phyloP scores from a whole-genome alignment of 2,113 vertebrate genomes.

The Gobius niger region DNA sequence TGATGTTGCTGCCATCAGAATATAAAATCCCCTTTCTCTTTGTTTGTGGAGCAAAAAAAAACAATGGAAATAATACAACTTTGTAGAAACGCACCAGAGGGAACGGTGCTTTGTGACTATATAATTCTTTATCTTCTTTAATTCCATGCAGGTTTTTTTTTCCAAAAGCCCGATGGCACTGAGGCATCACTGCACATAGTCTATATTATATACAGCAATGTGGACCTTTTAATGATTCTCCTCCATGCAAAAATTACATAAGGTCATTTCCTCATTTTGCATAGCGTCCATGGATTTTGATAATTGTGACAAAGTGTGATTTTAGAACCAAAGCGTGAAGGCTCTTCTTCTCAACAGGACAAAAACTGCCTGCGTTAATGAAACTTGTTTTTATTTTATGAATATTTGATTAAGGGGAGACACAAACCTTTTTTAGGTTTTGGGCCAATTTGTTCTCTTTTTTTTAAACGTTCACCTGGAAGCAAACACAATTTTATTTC shows the following conservation, averaged over 20 bases:
- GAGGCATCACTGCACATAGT: constrained; percentile 50
- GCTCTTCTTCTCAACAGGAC: too few species aligned
- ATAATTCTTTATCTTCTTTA: constrained; percentile 8
- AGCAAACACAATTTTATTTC: too few species aligned
- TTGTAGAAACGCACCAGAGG: constrained; percentile 24
- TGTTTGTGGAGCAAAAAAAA: constrained; percentile 38
- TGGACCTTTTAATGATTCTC: neutral
- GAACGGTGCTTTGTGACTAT: neutral
- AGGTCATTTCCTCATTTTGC: neutral
- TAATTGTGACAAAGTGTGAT: neutral
- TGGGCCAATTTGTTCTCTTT: too few species aligned
- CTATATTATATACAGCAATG: constrained; percentile 34
- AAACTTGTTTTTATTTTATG: too few species aligned
- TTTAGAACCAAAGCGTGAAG: neutral
- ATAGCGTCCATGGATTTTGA: neutral
- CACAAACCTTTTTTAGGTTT: too few species aligned
- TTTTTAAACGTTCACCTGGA: too few species aligned
- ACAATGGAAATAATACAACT: constrained; percentile 36
- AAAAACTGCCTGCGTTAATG: too few species aligned
- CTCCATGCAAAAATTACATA: too few species aligned
- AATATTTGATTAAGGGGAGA: too few species aligned
- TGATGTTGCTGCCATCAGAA: constrained; percentile 58
- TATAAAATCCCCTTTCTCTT: constrained; percentile 34
- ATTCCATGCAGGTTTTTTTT: constrained; percentile 28
- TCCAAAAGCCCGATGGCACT: constrained; percentile 38